Evolutionary conservation across 2,113 vertebrate species (phyloP).

Genomic region (Tyrannus savana): DNA sequence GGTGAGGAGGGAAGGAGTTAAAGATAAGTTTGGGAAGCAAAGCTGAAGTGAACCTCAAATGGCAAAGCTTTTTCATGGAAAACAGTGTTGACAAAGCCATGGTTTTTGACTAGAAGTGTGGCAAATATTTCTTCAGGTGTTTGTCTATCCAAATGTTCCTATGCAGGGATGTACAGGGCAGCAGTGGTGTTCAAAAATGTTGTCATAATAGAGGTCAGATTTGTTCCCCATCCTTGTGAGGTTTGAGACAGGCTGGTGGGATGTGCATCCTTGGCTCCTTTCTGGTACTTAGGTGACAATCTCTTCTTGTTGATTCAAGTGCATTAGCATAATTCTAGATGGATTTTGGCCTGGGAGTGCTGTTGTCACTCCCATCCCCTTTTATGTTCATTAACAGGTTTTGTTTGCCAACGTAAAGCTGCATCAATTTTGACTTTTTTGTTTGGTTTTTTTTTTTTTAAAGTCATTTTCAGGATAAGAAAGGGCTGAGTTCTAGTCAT

Average conservation of each 20-base stretch:
- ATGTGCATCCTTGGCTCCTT: background rate
- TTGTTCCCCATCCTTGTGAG: background rate
- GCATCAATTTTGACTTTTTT: background rate
- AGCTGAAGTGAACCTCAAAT: background rate
- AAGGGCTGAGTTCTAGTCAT: background rate
- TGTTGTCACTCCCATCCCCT: background rate
- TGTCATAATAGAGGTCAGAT: accelerated
- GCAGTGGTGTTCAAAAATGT: background rate
- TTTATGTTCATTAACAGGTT: background rate
- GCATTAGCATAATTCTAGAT: accelerated
- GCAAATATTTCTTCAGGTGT: background rate
- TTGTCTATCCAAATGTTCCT: accelerated
- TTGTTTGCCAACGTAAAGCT: background rate
- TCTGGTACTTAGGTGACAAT: background rate
- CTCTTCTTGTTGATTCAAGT: background rate
- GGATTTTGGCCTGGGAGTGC: background rate
- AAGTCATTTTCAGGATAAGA: background rate
- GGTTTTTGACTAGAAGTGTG: background rate
- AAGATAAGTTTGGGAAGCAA: background rate
- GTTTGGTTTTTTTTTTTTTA: background rate
- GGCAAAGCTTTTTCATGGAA: background rate
- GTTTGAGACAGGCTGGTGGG: background rate
- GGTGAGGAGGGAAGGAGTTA: background rate
- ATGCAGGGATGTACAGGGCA: accelerated
- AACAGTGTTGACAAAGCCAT: accelerated